Evolutionary conservation across 2,113 vertebrate genomes (phyloP), one percentile per base, ranked within the genome.

Genomic region (Hemiprocne comata): DNA sequence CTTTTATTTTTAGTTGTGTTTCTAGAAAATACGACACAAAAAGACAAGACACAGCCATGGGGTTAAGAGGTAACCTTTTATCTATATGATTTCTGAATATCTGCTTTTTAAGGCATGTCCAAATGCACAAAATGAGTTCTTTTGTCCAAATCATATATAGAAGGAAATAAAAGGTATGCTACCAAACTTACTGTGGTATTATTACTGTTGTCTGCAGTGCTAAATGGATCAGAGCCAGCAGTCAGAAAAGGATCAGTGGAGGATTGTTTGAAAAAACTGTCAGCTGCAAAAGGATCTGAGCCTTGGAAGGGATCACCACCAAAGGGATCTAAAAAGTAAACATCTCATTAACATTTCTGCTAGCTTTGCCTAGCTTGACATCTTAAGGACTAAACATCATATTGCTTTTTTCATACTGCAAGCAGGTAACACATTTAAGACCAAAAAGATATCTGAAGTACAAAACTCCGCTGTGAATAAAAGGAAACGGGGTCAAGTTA

Each of bases 281-380:
- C 99, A 82, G 99, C 98, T 50, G 99, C 99, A 98, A 99, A 99
- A 36, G 99, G 99, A 95, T 99, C 99, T 13, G 99, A 98, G 89
- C 99, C 99, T 98, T 99, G 99, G 96, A 99, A 99, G 46, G 99
- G 99, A 97, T 99, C 99, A 64, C 98, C 98, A 75, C 99, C 99
- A 69, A 99, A 99, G 6, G 99, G 99, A 98, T 99, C 99, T 99
- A 92, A 61, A 91, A 93, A 67, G 51, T 14, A 78, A 80, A 89
- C 50, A 82, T 15, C 38, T 86, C 61, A 19, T 72, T 81, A 88
- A n/a, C 24, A 61, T 70, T 79, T 64, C 54, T 89, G 38, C 17
- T 78, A 40, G 53, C 31, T 95, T 93, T 74, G 67, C 44, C 78
- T 44, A 72, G 42, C 44, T 62, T n/a, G 24, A 3, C 24, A 44